Evolutionary conservation across 2,113 vertebrate species (phyloP).

Genomic region (Sisor rabdophorus): DNA sequence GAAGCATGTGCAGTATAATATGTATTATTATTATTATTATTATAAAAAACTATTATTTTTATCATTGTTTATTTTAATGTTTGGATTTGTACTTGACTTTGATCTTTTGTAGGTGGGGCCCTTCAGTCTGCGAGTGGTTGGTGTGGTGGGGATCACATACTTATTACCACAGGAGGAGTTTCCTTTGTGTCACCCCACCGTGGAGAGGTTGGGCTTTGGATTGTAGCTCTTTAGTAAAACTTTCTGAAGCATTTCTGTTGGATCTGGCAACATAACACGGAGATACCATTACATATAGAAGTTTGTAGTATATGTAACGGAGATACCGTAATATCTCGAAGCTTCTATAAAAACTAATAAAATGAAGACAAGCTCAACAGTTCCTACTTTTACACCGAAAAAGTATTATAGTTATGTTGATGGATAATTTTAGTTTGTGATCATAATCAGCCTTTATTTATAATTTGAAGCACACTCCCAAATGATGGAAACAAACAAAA

Average conservation of each 20-base stretch:
- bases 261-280: too few species aligned
- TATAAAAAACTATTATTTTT: background rate
- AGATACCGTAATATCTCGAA: too few species aligned
- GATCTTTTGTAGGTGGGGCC: slow-evolving; percentile 79
- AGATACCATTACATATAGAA: too few species aligned
- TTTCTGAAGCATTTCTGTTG: background rate
- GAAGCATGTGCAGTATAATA: background rate
- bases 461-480: too few species aligned
- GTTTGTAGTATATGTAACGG: too few species aligned
- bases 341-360: too few species aligned
- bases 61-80: background rate
- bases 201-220: slow-evolving; percentile 80
- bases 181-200: slow-evolving; percentile 90
- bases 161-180: slow-evolving; percentile 93
- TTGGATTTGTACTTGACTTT: background rate
- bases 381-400: too few species aligned
- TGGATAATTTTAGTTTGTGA: too few species aligned
- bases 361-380: too few species aligned
- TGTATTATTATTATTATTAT: background rate
- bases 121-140: slow-evolving; percentile 92
- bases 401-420: too few species aligned
- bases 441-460: too few species aligned
- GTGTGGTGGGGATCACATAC: slow-evolving; percentile 95
- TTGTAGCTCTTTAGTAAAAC: slow-evolving; percentile 1
- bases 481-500: too few species aligned